These are phyloP conservation scores for Helicolenus hilgendorfi DNA, from an alignment of 2,797 vertebrate species.

Conservation along the genomic window DNA sequence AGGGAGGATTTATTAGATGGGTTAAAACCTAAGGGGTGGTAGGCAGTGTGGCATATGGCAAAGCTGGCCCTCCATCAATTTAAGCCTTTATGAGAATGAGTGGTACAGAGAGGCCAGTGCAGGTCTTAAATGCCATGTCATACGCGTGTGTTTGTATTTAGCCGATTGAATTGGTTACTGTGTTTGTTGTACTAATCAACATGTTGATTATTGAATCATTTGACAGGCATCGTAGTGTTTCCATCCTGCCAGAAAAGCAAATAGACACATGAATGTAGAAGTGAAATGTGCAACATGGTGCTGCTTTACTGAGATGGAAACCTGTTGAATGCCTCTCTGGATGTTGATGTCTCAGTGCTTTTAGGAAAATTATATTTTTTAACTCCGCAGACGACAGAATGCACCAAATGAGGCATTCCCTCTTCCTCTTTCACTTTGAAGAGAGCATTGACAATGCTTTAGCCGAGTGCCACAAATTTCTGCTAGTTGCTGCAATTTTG, in stretches of 20 bases:
- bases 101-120: background rate
- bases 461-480: slow-evolving; percentile 59
- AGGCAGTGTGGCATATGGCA: background rate
- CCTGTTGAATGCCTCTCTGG: slow-evolving; percentile 9
- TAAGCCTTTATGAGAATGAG: background rate
- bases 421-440: slow-evolving; percentile 51
- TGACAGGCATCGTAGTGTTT: background rate
- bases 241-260: background rate
- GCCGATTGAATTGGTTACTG: background rate
- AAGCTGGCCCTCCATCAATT: background rate
- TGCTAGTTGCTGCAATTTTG: slow-evolving; percentile 64
- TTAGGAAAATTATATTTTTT: background rate
- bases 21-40: slow-evolving; percentile 7
- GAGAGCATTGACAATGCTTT: slow-evolving; percentile 3
- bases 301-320: slow-evolving; percentile 14
- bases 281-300: background rate
- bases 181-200: background rate
- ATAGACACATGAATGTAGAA: background rate
- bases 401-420: slow-evolving; percentile 22
- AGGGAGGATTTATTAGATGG: slow-evolving; percentile 31
- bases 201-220: background rate
- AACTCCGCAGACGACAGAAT: background rate
- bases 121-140: background rate
- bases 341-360: background rate
- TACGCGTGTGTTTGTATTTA: background rate